Conservation (phyloP, 1,140 invertebrate genomes). For the Drosophila parabipectinata region DNA sequence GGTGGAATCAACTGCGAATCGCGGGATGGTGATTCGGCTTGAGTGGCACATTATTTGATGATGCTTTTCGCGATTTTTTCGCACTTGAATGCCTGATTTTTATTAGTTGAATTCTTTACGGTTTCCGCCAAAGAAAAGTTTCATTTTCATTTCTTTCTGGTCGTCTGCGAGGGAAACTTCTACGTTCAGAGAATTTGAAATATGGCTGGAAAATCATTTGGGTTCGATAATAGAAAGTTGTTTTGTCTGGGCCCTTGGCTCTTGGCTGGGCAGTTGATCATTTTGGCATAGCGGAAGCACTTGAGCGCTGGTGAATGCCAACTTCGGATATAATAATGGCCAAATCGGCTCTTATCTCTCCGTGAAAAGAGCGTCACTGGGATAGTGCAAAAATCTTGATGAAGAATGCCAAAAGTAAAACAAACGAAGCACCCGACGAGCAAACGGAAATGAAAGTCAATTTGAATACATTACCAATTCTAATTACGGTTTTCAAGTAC, state of each 20-base stretch:
- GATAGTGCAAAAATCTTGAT: slow-evolving; percentile 61
- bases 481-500: slow-evolving; percentile 83
- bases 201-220: slow-evolving; percentile 60
- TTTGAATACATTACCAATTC: slow-evolving; percentile 84
- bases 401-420: slow-evolving; percentile 55
- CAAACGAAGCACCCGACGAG: slow-evolving; percentile 37
- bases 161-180: slow-evolving; percentile 38
- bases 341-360: slow-evolving; percentile 42
- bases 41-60: slow-evolving; percentile 83
- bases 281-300: slow-evolving; percentile 12
- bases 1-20: slow-evolving; percentile 29
- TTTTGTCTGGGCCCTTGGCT: slow-evolving; percentile 15
- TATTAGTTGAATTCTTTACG: slow-evolving; percentile 84
- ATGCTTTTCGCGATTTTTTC: slow-evolving; percentile 84
- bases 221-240: slow-evolving; percentile 47
- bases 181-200: slow-evolving; percentile 69
- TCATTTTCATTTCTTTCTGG: slow-evolving; percentile 63
- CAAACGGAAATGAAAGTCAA: slow-evolving; percentile 82
- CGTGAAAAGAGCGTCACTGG: slow-evolving; percentile 4
- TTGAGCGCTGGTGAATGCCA: not conserved
- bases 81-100: slow-evolving; percentile 84
- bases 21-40: slow-evolving; percentile 53
- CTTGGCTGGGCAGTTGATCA: slow-evolving; percentile 49
- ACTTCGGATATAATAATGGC: slow-evolving; percentile 9
- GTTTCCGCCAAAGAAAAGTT: slow-evolving; percentile 64